Percentiles rank a stretch among this genome's conserved stretches.
These are phyloP conservation scores for Volucella inflata DNA, from an alignment of 2,888 invertebrate genomes.

Conservation along the genomic window DNA sequence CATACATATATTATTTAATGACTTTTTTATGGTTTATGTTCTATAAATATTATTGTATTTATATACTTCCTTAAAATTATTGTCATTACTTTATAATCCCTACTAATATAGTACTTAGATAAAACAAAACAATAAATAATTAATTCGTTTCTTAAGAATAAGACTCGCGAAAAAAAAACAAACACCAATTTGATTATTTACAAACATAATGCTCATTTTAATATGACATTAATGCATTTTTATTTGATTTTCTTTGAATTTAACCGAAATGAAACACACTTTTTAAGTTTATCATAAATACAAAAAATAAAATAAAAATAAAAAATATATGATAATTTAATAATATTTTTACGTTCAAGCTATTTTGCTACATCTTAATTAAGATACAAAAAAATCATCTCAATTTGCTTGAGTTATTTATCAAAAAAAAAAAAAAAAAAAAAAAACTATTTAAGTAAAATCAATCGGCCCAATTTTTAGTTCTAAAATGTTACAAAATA, in stretches of 20 bases:
- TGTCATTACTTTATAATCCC: too few relatives aligned
- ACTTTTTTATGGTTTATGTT: too few relatives aligned
- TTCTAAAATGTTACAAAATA: constrained; percentile 65
- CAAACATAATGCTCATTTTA: constrained; percentile 21
- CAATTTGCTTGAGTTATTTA: constrained; percentile 66
- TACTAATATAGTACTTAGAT: background rate
- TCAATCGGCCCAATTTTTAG: constrained; percentile 76
- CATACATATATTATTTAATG: too few relatives aligned
- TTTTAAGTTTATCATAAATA: background rate
- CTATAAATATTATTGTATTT: too few relatives aligned
- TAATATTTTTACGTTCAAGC: constrained; percentile 59
- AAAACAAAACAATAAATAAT: constrained; percentile 21
- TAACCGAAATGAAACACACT: constrained; percentile 56
- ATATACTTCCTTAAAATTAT: too few relatives aligned
- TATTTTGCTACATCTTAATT: constrained; percentile 63
- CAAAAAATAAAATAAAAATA: background rate
- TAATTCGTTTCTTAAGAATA: constrained; percentile 26
- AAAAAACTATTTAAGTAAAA: constrained; percentile 63
- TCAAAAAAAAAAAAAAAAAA: constrained; percentile 49
- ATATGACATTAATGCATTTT: constrained; percentile 63
- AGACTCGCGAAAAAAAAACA: constrained; percentile 34
- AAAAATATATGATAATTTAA: constrained; percentile 59
- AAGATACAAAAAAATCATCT: constrained; percentile 62
- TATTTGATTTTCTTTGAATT: constrained; percentile 31
- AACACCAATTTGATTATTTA: constrained; percentile 34